phyloP scores from a whole-genome alignment of 1,140 invertebrate genomes.

The Aphaenogaster rudis region DNA sequence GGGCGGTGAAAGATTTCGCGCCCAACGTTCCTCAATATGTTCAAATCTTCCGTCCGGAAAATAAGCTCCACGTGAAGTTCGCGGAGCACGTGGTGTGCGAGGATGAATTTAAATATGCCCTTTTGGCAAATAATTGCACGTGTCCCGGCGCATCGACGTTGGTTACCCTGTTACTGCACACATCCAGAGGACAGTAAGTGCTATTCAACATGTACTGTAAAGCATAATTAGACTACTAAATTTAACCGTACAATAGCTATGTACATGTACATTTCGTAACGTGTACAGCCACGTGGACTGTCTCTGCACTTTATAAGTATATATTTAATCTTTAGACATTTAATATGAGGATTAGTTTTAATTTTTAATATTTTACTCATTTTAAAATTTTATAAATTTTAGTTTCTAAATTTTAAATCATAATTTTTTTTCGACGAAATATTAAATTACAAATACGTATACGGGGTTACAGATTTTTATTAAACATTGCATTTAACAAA shows the following conservation, averaged over 20 bases:
- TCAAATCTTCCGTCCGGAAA: slow-evolving; percentile 99
- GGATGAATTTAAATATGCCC: slow-evolving; percentile 98
- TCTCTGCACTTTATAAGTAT: neutral
- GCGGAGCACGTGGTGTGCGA: slow-evolving; percentile 99
- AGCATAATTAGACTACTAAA: neutral
- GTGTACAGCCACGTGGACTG: neutral
- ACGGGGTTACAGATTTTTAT: neutral
- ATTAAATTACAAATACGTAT: neutral
- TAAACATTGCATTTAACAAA: neutral
- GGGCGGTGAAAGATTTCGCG: slow-evolving; percentile 99
- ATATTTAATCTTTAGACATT: neutral
- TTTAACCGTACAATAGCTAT: neutral
- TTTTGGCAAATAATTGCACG: slow-evolving; percentile 98
- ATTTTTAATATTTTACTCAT: neutral
- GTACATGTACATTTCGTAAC: neutral
- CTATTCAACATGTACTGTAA: neutral
- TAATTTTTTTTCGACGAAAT: neutral
- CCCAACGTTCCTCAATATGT: slow-evolving; percentile 98
- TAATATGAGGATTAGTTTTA: neutral
- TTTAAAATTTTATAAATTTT: too few relatives aligned
- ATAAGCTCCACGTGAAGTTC: slow-evolving; percentile 99
- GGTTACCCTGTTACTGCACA: slow-evolving; percentile 97
- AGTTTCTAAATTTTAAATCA: too few relatives aligned
- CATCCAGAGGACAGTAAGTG: slow-evolving; percentile 97
- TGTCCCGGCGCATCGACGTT: slow-evolving; percentile 98